Evolutionary conservation across 2,888 invertebrate genomes (phyloP).

Genomic region (Saturnia pavonia): DNA sequence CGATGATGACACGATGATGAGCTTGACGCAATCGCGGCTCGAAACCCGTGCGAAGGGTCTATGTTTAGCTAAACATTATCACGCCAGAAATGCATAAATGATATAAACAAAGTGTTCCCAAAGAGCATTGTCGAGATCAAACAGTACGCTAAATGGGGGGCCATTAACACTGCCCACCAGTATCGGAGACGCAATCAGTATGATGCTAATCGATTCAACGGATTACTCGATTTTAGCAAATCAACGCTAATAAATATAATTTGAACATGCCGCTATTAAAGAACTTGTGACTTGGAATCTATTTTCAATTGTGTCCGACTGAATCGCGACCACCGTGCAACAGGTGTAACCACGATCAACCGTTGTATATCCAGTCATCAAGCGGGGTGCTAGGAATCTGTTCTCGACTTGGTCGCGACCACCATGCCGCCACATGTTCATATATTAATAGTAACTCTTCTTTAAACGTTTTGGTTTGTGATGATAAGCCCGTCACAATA

Average conservation of each 20-base stretch:
- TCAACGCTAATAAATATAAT: conserved; percentile 71
- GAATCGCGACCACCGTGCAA: too few species aligned
- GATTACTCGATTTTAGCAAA: conserved; percentile 70
- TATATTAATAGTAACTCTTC: too few species aligned
- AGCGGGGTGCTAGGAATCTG: too few species aligned
- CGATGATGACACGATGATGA: conserved; percentile 59
- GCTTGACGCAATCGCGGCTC: conserved; percentile 65
- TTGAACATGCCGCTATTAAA: conserved; percentile 55
- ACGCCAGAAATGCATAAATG: conserved; percentile 65
- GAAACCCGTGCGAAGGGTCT: conserved; percentile 39
- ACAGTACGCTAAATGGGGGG: conserved; percentile 60
- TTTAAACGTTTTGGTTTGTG: too few species aligned
- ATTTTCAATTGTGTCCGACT: too few species aligned
- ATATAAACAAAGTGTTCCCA: conserved; percentile 69
- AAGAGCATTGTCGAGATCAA: conserved; percentile 67
- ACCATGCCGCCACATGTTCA: too few species aligned
- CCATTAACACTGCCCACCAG: conserved; percentile 70
- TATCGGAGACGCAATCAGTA: conserved; percentile 62
- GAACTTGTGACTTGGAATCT: conserved; percentile 38
- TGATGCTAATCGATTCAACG: conserved; percentile 62
- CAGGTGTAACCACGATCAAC: too few species aligned
- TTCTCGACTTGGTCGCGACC: too few species aligned
- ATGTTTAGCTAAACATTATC: conserved; percentile 63
- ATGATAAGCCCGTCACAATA: too few species aligned
- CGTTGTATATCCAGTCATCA: too few species aligned